Conservation (phyloP, 2,113 vertebrate species). For the Cygnus atratus region DNA sequence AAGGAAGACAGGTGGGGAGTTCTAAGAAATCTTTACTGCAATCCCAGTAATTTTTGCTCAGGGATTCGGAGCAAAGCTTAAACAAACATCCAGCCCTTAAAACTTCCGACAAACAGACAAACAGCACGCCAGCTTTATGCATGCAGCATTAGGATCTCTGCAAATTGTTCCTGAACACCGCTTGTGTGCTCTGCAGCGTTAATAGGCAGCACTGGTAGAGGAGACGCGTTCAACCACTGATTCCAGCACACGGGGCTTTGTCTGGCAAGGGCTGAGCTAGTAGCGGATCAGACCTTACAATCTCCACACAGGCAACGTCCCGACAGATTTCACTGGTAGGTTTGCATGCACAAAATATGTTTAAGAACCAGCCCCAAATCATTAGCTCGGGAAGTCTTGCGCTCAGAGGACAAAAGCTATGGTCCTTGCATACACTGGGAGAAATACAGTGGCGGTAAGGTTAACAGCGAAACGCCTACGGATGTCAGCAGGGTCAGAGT, state of each 20-base stretch:
- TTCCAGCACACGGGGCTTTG: neutral
- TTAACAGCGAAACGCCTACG: neutral
- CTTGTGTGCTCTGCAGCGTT: neutral
- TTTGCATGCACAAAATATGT: neutral
- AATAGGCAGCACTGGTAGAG: neutral
- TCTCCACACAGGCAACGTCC: neutral
- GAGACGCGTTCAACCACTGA: neutral
- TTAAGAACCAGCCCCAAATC: neutral
- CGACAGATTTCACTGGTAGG: neutral
- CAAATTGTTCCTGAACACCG: constrained; percentile 6
- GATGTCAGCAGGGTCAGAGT: accelerated
- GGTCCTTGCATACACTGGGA: neutral
- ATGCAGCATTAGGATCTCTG: neutral
- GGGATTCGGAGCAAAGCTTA: constrained; percentile 29
- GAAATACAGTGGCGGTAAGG: neutral
- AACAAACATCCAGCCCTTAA: constrained; percentile 42
- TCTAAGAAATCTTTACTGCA: neutral
- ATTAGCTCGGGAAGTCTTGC: neutral
- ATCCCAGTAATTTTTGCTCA: constrained; percentile 15
- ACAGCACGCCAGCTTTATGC: neutral
- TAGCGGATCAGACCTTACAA: neutral
- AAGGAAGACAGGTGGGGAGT: neutral
- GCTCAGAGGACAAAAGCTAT: neutral
- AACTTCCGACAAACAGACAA: constrained; percentile 11
- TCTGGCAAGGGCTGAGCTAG: neutral